Evolutionary conservation across 1,140 invertebrate genomes (phyloP), one percentile per base, ranked within the genome.

Genomic region (Kradibia gibbosae): DNA sequence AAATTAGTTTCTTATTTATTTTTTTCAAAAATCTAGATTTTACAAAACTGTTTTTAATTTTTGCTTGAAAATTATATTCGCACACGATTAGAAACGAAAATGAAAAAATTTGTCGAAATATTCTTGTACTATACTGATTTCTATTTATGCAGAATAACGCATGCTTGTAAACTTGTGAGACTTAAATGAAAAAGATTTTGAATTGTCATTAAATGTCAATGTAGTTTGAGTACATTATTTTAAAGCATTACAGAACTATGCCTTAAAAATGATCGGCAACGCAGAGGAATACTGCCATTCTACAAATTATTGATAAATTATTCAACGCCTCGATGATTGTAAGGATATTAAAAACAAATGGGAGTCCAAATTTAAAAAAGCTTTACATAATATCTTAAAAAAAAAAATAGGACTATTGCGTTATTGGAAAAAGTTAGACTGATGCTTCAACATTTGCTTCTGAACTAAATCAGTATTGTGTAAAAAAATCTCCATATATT

Each of bases 401-500:
- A n/a, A 67, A 67, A 7, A 67, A 67, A 10, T 67, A 67, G 62
- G 34, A 39, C n/a, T n/a, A 39, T 67, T 67, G 36, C 34, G n/a
- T 67, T 67, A 67, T 67, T 39, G 39, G 39, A 67, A 39, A 39
- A 39, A n/a, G 60, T 65, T 65, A 36, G 62, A 67, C 39, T 67
- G 39, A 67, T 67, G 39, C 62, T 67, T 67, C 34, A 67, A 67
- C 62, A 39, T n/a, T 67, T 67, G 11, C n/a, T 67, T 67, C 22
- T 39, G 22, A 39, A n/a, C 62, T 67, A 67, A 67, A 39, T 67
- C 22, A 8, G 39, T 22, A 39, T 39, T 20, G 62, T 67, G n/a
- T 22, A 67, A 67, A n/a, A 39, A 67, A 39, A 4, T 36, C 20
- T 39, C 17, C 34, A 36, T 67, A n/a, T 34, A 62, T 67, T 67